Evolutionary conservation across 2,888 invertebrate species (phyloP), one percentile per base, ranked within the genome.

Genomic region (Agonopterix arenella): DNA sequence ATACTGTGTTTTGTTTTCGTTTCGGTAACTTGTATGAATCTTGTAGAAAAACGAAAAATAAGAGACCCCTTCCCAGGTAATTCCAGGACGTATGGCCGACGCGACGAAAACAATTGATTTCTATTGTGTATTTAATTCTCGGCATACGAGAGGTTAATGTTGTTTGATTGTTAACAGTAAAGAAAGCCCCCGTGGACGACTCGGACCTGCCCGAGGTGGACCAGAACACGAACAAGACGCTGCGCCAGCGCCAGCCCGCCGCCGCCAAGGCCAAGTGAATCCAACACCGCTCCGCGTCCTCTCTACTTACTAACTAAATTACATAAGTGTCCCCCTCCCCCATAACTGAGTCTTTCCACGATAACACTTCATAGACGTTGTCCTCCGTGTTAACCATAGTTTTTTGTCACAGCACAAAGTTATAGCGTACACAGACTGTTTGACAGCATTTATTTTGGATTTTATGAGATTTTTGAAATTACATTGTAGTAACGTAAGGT

Each of bases 131-230:
- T 13, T 1, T n/a, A n/a, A n/a, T n/a, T 13, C 13, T 2, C 13
- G 13, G 13, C 13, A 13, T 13, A 13, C 13, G 13, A 13, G 13
- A 13, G 13, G 1, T 13, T 13, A 13, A 13, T 13, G 28, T 28
- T 44, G 37, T 58, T 53, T 36, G 51, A 70, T 68, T 68, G 61
- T 60, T 80, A 82, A 60, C 82, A 94, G 93, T 83, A 53, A 93
- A 93, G 89, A 92, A 92, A 77, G 46, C 44, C 1, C 46, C 48
- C 4, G 86, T 91, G 38, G 95, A 95, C 57, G 96, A 96, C 61
- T 97, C 96, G 48, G 97, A 97, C 71, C 89, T 98, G 58, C 97
- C 97, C 0, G 98, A 98, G 85, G 98, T 96, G 51, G 97, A 97
- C 82, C 97, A 97, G 84, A 96, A 95, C 73, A 95, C 94, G 36